These are phyloP conservation scores for Scaptodrosophila latifasciaeformis DNA, from an alignment of 2,888 invertebrate species.

Conservation along the genomic window DNA sequence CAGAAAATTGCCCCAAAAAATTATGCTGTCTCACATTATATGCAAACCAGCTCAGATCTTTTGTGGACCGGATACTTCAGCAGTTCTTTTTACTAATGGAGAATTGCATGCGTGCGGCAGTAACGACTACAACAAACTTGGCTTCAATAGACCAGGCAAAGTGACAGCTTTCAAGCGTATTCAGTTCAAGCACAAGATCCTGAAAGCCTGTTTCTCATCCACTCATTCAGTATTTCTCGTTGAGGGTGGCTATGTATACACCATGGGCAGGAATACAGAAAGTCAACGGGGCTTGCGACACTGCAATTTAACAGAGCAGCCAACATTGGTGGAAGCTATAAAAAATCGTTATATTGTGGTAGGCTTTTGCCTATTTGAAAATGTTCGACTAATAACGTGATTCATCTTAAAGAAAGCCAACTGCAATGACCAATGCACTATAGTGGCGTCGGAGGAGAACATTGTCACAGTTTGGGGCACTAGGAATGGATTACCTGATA, in stretches of 20 bases:
- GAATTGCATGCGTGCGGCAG: slow-evolving; percentile 80
- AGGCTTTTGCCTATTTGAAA: not conserved
- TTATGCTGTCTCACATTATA: slow-evolving; percentile 73
- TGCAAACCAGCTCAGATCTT: slow-evolving; percentile 77
- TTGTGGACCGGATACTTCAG: slow-evolving; percentile 80
- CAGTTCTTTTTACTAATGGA: slow-evolving; percentile 79
- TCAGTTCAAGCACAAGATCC: slow-evolving; percentile 77
- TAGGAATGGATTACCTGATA: slow-evolving; percentile 73
- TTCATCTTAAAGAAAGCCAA: slow-evolving; percentile 77
- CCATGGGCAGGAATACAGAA: slow-evolving; percentile 80
- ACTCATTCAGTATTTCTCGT: slow-evolving; percentile 80
- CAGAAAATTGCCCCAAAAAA: slow-evolving; percentile 69
- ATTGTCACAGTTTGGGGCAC: slow-evolving; percentile 84
- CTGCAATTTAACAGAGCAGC: slow-evolving; percentile 57
- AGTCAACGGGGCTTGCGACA: slow-evolving; percentile 79
- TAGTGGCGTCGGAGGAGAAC: slow-evolving; percentile 81
- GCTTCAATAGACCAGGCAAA: slow-evolving; percentile 75
- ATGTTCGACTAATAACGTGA: slow-evolving; percentile 5
- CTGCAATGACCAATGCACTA: slow-evolving; percentile 81
- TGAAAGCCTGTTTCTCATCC: slow-evolving; percentile 78
- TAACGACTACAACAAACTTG: slow-evolving; percentile 80
- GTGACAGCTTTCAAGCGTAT: slow-evolving; percentile 74
- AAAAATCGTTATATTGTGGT: slow-evolving; percentile 70
- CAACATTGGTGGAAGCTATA: slow-evolving; percentile 69
- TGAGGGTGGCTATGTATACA: slow-evolving; percentile 79